These are phyloP conservation scores for Nyleta sp. DNA, from an alignment of 2,888 invertebrate species.

Conservation along the genomic window DNA sequence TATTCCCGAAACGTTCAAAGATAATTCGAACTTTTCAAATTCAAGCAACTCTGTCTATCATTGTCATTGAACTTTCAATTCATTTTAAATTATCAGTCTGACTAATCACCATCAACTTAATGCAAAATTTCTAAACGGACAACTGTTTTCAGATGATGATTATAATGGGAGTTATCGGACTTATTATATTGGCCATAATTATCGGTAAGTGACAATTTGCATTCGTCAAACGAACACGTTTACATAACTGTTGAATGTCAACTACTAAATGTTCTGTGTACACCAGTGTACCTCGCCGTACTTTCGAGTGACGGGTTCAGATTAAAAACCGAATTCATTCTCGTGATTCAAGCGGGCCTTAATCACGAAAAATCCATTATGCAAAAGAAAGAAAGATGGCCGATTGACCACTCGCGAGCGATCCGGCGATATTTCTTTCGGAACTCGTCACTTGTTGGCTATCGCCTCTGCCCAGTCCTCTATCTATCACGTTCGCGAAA, in stretches of 20 bases:
- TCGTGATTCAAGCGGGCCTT: background rate
- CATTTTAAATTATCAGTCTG: no score
- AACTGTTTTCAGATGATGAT: constrained; percentile 89
- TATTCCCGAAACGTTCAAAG: no score
- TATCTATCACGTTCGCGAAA: constrained; percentile 55
- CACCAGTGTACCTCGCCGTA: constrained; percentile 74
- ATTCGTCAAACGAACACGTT: background rate
- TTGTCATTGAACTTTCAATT: no score
- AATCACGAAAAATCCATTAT: background rate
- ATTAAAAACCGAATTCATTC: constrained; percentile 14
- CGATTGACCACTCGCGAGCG: background rate
- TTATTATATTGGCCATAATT: constrained; percentile 91
- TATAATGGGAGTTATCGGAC: constrained; percentile 93
- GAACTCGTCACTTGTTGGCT: constrained; percentile 62
- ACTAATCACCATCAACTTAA: no score
- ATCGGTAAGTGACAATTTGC: constrained; percentile 86
- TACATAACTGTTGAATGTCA: constrained; percentile 68
- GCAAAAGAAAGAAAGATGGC: background rate
- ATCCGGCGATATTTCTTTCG: constrained; percentile 12
- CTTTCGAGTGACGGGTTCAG: constrained; percentile 69
- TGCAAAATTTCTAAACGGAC: no score
- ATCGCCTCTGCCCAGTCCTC: constrained; percentile 56
- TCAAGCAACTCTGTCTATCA: no score
- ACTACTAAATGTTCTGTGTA: constrained; percentile 73
- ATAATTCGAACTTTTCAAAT: no score